Conservation (phyloP, 2,113 vertebrate genomes). For the Vidua chalybeata region DNA sequence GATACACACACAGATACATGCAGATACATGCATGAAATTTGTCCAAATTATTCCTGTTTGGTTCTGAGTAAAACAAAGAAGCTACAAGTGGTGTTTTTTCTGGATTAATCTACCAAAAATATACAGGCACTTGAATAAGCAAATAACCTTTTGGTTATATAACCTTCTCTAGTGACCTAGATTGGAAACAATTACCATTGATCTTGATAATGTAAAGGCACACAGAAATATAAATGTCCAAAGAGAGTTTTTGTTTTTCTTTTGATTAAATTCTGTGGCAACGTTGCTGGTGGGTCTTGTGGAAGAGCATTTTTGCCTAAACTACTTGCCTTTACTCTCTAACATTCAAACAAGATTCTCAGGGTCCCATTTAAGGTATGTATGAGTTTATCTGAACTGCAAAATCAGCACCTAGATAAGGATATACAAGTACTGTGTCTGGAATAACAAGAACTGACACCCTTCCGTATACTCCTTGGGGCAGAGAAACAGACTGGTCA, state of each 20-base stretch:
- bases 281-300: neutral
- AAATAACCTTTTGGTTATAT: neutral
- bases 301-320: neutral
- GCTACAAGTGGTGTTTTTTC: neutral
- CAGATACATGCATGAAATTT: neutral
- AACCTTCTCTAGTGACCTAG: neutral
- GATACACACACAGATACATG: neutral
- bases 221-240: neutral
- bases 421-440: neutral
- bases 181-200: neutral
- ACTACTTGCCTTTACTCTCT: neutral
- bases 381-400: neutral
- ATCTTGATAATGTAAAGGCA: neutral
- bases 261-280: neutral
- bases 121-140: neutral
- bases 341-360: neutral
- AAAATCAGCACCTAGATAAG: neutral
- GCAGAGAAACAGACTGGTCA: neutral
- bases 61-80: neutral
- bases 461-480: neutral
- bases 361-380: neutral
- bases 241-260: neutral
- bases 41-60: neutral
- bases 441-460: constrained; percentile 18
- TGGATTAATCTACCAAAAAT: neutral